These are phyloP conservation scores for Aphelinus certus DNA, from an alignment of 1,140 invertebrate genomes.

Conservation along the genomic window DNA sequence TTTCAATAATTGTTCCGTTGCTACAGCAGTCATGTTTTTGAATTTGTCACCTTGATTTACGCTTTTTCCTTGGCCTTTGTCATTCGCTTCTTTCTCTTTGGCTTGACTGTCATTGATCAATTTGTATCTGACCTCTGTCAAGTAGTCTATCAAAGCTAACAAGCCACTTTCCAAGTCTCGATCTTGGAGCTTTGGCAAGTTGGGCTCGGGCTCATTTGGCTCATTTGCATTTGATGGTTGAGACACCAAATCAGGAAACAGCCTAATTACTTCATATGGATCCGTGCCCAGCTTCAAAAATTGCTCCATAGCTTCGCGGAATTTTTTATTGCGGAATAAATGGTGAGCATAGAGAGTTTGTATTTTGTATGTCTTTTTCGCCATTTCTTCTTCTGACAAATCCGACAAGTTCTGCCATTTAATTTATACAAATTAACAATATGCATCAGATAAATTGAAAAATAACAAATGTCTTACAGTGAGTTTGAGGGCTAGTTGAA, in stretches of 20 bases:
- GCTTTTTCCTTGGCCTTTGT: constrained; percentile 61
- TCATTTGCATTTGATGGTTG: constrained; percentile 70
- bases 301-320: constrained; percentile 88
- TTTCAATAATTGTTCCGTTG: constrained; percentile 78
- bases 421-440: no score
- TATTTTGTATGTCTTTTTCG: constrained; percentile 84
- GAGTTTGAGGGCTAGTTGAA: constrained; percentile 91
- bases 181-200: constrained; percentile 76
- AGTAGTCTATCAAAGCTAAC: constrained; percentile 88
- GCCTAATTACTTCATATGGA: constrained; percentile 91
- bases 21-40: constrained; percentile 59
- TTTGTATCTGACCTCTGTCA: constrained; percentile 78
- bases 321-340: constrained; percentile 88
- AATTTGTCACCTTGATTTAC: constrained; percentile 50
- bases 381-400: constrained; percentile 82
- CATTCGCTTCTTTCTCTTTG: constrained; percentile 57
- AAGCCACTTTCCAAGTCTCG: constrained; percentile 88
- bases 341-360: constrained; percentile 91
- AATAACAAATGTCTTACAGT: constrained; percentile 70
- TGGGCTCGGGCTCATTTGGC: constrained; percentile 54
- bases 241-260: constrained; percentile 90
- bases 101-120: constrained; percentile 65
- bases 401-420: constrained; percentile 80
- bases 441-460: constrained; percentile 51
- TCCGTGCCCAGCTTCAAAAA: constrained; percentile 90